Evolutionary conservation across 2,888 invertebrate species (phyloP).

Genomic region (Pyralis farinalis): DNA sequence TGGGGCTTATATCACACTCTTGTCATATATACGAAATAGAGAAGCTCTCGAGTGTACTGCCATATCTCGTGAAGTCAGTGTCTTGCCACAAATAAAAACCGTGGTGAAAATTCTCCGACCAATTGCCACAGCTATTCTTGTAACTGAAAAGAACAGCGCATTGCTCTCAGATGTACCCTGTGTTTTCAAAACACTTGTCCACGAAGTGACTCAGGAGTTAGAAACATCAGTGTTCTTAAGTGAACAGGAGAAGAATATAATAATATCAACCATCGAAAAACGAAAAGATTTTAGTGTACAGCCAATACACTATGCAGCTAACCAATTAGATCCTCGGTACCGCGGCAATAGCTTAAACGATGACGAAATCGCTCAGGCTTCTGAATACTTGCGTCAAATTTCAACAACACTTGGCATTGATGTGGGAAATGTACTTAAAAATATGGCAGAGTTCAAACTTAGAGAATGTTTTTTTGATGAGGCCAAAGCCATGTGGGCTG

Average conservation of each 20-base stretch:
- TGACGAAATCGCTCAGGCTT: not conserved
- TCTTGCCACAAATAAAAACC: not conserved
- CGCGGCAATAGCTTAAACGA: not conserved
- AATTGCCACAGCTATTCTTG: not conserved
- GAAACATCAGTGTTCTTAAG: not conserved
- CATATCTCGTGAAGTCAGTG: not conserved
- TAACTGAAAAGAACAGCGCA: not conserved
- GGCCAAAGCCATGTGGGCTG: conserved; percentile 8
- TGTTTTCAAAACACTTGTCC: not conserved
- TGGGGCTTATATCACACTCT: not conserved
- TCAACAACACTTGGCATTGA: not conserved
- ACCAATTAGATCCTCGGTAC: not conserved
- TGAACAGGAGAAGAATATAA: not conserved
- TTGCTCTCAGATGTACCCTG: not conserved
- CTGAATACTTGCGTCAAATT: not conserved
- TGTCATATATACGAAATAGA: conserved; percentile 2
- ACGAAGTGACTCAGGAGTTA: not conserved
- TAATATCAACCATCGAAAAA: not conserved
- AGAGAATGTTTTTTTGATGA: conserved; percentile 8
- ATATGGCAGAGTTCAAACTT: conserved; percentile 5
- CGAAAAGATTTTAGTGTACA: not conserved
- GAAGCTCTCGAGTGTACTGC: conserved; percentile 1
- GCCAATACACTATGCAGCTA: conserved; percentile 1
- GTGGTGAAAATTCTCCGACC: not conserved
- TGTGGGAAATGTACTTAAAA: not conserved